A percentile compares a stretch with the other conserved stretches of the same genome.
These are phyloP conservation scores for Bos indicus DNA, from an alignment of 2,113 vertebrate species.

Conservation along the genomic window DNA sequence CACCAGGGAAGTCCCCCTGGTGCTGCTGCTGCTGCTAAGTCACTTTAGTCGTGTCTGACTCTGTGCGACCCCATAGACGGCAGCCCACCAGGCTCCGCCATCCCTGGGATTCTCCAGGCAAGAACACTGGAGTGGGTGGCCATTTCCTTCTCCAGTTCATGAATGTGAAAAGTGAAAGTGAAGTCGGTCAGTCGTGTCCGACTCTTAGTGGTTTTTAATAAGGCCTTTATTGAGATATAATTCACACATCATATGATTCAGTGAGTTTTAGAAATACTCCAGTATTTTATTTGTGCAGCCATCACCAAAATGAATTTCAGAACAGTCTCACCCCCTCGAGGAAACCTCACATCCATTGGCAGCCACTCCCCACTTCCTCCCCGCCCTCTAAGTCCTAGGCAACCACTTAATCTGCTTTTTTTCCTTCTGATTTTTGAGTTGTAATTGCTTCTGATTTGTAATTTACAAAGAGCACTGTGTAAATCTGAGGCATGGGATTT, in stretches of 20 bases:
- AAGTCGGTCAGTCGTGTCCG: too few species aligned
- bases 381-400: background rate
- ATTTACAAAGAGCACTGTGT: background rate
- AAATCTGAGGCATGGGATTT: background rate
- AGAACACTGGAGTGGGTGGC: too few species aligned
- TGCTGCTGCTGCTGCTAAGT: too few species aligned
- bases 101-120: too few species aligned
- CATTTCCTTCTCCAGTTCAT: too few species aligned
- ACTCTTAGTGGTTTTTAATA: background rate
- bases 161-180: too few species aligned
- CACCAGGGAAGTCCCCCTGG: background rate
- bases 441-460: background rate
- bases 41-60: too few species aligned
- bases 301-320: background rate
- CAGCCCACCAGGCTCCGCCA: too few species aligned
- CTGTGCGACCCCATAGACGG: too few species aligned
- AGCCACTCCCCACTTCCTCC: too few species aligned
- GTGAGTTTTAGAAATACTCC: too few species aligned
- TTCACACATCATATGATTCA: accelerated
- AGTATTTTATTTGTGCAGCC: background rate
- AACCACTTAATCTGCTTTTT: background rate
- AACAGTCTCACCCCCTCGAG: background rate
- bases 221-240: background rate
- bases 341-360: background rate
- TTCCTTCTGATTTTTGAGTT: background rate